Evolutionary conservation across 2,888 invertebrate genomes (phyloP).

Genomic region (Amiota minor): DNA sequence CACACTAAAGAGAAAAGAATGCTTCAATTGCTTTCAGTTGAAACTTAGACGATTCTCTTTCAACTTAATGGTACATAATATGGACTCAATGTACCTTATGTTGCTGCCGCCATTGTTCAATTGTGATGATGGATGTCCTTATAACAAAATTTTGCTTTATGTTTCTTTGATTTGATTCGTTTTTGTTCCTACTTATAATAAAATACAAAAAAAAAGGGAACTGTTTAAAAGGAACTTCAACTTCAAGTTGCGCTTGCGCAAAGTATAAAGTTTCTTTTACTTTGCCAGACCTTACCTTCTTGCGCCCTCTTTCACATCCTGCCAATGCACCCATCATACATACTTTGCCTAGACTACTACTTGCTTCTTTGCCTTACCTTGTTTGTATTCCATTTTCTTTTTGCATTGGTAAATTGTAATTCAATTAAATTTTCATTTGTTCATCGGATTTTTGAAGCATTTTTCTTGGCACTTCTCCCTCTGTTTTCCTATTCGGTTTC

Average conservation of each 20-base stretch:
- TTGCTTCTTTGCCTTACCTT: neutral
- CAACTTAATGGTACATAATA: too few species aligned
- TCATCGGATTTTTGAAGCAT: slow-evolving; percentile 12
- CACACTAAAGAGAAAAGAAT: slow-evolving; percentile 42
- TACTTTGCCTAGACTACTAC: neutral
- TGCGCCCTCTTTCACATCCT: slow-evolving; percentile 2
- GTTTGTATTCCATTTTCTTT: slow-evolving; percentile 17
- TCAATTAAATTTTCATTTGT: slow-evolving; percentile 52
- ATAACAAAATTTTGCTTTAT: too few species aligned
- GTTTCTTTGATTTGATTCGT: too few species aligned
- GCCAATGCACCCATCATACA: slow-evolving; percentile 13
- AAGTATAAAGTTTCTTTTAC: slow-evolving; percentile 26
- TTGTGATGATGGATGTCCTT: too few species aligned
- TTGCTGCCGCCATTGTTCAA: neutral
- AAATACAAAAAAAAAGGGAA: neutral
- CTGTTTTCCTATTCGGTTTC: slow-evolving; percentile 27
- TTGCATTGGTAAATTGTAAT: slow-evolving; percentile 59
- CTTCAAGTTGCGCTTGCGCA: slow-evolving; percentile 28
- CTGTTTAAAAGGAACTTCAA: slow-evolving; percentile 9
- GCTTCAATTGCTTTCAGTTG: too few species aligned
- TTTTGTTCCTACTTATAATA: neutral
- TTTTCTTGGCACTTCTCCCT: slow-evolving; percentile 50
- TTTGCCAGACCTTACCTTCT: neutral
- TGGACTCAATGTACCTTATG: neutral
- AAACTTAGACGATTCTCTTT: too few species aligned